Evolutionary conservation across 1,140 invertebrate species (phyloP), one percentile per base, ranked within the genome.

Genomic region (Nylanderia fulva): DNA sequence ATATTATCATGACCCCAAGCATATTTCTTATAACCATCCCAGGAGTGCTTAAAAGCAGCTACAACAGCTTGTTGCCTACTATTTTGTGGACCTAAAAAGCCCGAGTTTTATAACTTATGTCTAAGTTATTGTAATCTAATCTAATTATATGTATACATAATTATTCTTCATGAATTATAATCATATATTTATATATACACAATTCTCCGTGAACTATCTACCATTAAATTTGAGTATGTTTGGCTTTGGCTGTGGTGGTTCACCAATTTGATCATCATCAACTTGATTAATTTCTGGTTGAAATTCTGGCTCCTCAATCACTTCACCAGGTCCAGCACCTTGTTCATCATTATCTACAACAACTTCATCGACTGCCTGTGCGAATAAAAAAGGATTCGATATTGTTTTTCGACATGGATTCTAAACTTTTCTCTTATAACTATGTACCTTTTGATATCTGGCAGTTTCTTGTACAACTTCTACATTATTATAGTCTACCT

Each of bases 1-100:
- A 99, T 95, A 91, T 99, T 98, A 93, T 99, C 99, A 91, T 98
- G 97, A 7, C 98, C 98, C 98, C 98, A 99, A 5, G 98, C 98
- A 95, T 96, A 98, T 85, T 97, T 96, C 92, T 97, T 98, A 92
- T 99, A 99, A 0, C 98, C 98, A 82, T 95, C 96, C 98, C 99
- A 99, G 0, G 99, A 98, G 95, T 99, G 98, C 90, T 96, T 96
- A 89, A 99, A 98, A 24, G 98, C 98, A 29, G 96, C 96, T 0
- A 98, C 97, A 21, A 99, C 96, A 9, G 97, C 97, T 89, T 95
- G 94, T 93, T 99, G 98, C 18, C 97, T 95, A 27, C 96, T 95
- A 94, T 98, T 99, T 84, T 96, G 95, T 11, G 98, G 97, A 0
- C 97, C 97, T 96, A 91, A 82, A 72, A 86, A 56, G 33, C 58